phyloP scores from a whole-genome alignment of 2,113 vertebrate species.

The Crotalus helleri region DNA sequence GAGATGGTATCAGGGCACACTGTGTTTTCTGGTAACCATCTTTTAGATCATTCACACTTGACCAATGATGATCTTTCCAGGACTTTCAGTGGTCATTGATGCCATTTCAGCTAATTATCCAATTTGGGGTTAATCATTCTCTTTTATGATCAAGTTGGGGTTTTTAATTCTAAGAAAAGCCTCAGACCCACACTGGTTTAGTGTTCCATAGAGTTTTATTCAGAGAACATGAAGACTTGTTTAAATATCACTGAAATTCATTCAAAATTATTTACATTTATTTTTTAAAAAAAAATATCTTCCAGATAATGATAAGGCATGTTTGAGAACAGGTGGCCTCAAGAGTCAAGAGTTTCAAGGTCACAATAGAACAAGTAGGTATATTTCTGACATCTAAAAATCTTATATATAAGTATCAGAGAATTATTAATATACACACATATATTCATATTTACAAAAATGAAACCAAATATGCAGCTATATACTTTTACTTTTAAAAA shows the following conservation, averaged over 20 bases:
- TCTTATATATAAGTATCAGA: background rate
- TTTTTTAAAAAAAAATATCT: background rate
- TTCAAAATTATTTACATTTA: background rate
- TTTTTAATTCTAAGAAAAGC: conserved; percentile 5
- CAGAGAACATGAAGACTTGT: background rate
- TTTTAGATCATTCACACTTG: background rate
- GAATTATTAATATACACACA: background rate
- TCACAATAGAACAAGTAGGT: conserved; percentile 30
- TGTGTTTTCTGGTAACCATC: background rate
- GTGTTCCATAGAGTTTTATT: background rate
- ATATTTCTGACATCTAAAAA: conserved; percentile 1
- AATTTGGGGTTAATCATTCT: conserved; percentile 6
- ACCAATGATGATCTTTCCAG: background rate
- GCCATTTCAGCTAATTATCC: background rate
- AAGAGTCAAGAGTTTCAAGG: conserved; percentile 22
- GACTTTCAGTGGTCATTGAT: background rate
- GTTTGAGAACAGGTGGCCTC: background rate
- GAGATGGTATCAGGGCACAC: background rate
- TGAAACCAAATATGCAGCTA: background rate
- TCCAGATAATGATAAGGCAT: conserved; percentile 31
- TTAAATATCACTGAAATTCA: background rate
- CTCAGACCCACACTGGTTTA: background rate
- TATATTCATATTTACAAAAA: background rate
- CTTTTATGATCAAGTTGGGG: background rate
- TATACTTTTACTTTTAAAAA: background rate